Evolutionary conservation across 2,888 invertebrate species (phyloP), one percentile per base, ranked within the genome.

Genomic region (Amblyjoppa proteus): DNA sequence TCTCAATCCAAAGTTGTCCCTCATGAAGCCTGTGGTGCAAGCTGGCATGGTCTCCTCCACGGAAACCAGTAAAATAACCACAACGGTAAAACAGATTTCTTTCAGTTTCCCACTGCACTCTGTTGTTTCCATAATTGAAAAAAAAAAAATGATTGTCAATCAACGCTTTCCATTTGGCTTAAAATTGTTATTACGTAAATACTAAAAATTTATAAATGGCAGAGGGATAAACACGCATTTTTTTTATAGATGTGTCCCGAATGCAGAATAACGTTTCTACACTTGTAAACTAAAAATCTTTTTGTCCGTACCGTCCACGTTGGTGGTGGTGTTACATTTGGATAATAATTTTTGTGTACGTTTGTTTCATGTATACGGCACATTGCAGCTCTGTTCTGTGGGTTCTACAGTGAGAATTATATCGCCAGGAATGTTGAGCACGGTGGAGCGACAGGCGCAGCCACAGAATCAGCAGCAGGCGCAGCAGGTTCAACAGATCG

Each of bases 361-460:
- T 78, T 53, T 88, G 51, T 82, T 83, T 81, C 70, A 78, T 74
- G 82, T 69, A 6, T 75, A 79, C 34, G 41, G 34, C 64, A 56
- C 56, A 73, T 91, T 88, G 16, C 78, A 94, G 93, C 90, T 94
- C 51, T 94, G 93, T 87, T 89, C 93, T 66, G 91, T 93, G 78
- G 94, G 93, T 68, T 91, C 93, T 53, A 92, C 94, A 4, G 93
- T 94, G 38, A 91, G 93, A 87, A 92, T 94, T 84, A 93, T 94
- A 88, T 90, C 93, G 34, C 93, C 94, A 74, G 92, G 89, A 73
- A 93, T 93, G 89, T 87, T 94, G 77, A 93, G 88, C 83, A 89
- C 92, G 16, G 91, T 93, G 28, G 94, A 94, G 9, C 91, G 94
- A 49, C 93, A 92, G 84, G 86, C 75, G 70, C 92, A 91, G 79